Percentiles rank a stretch among this genome's conserved stretches.
Conservation (phyloP, 2,888 invertebrate genomes). For the Strigamia maritima region DNA sequence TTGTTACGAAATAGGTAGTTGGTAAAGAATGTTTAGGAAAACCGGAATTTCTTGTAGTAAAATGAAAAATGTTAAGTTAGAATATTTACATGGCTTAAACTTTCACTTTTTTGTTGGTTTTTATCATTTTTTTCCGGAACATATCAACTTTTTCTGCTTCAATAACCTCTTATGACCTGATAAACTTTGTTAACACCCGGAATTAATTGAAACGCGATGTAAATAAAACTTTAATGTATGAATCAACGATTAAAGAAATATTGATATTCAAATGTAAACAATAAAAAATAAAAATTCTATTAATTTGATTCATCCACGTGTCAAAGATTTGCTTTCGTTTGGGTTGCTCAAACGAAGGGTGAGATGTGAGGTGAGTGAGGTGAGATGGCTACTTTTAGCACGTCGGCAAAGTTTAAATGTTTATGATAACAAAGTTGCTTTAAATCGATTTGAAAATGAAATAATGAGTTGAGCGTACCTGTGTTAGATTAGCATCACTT, state of each 20-base stretch:
- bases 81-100: neutral
- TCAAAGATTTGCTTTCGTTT: neutral
- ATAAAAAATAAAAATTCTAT: neutral
- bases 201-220: neutral
- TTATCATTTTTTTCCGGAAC: neutral
- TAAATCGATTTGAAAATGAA: neutral
- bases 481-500: neutral
- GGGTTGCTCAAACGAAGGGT: neutral
- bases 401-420: neutral
- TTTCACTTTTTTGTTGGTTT: neutral
- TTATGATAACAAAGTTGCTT: neutral
- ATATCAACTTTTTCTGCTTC: neutral
- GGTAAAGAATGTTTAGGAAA: neutral
- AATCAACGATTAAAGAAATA: no score
- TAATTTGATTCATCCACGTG: neutral
- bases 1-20: no score
- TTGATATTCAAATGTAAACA: no score
- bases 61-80: neutral
- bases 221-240: neutral
- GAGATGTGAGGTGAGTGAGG: no score
- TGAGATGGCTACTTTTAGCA: constrained; percentile 23
- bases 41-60: neutral
- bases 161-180: constrained; percentile 25
- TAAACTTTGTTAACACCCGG: constrained; percentile 31
- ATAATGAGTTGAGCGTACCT: neutral